Evolutionary conservation across 1,140 invertebrate genomes (phyloP), one percentile per base, ranked within the genome.

Genomic region (Hyphantria cunea): DNA sequence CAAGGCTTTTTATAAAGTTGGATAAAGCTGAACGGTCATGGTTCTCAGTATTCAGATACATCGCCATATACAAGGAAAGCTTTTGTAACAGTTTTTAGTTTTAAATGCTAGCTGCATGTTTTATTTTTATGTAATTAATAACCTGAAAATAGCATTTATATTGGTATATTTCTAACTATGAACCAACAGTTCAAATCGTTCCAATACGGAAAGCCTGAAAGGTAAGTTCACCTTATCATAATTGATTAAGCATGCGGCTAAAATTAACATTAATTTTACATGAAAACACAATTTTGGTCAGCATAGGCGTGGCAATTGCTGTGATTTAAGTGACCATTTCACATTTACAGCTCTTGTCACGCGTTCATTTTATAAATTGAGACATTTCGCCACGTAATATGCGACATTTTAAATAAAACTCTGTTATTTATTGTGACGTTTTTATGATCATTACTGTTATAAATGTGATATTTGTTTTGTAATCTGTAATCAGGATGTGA

Each of bases 301-400:
- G 41, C 48, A 56, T 37, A 56, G 76, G 77, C 69, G 77, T 76
- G 78, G 66, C 72, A 64, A 67, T 70, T 60, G 60, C 47, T 47
- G 73, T 78, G 74, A 82, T 82, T 82, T 80, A 74, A 78, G 69
- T 74, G 77, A 73, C 73, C 77, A 74, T 72, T 78, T 70, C 66
- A 71, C 70, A 74, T 79, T 79, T 76, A 80, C 68, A 60, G 72
- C 73, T 74, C 75, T 80, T 80, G 76, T 80, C 73, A 80, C 73
- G 77, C 71, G 77, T 72, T 62, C 59, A 64, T 70, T 71, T 64
- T 65, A 74, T 74, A 77, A 78, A 81, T 81, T 77, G 74, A 79
- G 76, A 76, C 76, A 77, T 81, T 81, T 72, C 71, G 69, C 65
- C 53, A 56, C 66, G 62, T 69, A 64, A 68, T 68, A 59, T 60